Evolutionary conservation across 2,797 vertebrate species (phyloP), one percentile per base, ranked within the genome.

Genomic region (Hirundo rustica): DNA sequence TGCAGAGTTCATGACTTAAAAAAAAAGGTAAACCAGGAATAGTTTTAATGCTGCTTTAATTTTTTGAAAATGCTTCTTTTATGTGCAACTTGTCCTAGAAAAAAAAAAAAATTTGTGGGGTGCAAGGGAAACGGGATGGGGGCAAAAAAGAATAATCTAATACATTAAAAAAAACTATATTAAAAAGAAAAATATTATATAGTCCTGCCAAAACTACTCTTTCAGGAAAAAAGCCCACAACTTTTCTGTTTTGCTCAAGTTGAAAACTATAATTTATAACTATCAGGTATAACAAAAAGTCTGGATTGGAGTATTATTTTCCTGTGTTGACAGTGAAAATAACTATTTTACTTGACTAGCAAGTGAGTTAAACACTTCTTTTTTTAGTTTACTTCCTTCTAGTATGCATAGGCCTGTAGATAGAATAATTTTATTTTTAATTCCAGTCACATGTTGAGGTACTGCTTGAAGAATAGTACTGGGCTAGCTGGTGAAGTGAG

Each of bases 21-120:
- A 81, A 10, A 68, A 89, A 5, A 16, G 7, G 7, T n/a, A 67
- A 72, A 18, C 47, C 14, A 67, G 25, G 53, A 74, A 61, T 57
- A 13, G 5, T 9, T 20, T 44, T 68, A 50, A 40, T 68, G 29
- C 26, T 50, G 12, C 27, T 89, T 58, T 38, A 57, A 8, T 50
- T 26, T 61, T 94, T 85, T 75, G 9, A 61, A 74, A 78, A n/a
- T n/a, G 5, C 5, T n/a, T 55, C 74, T 57, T 66, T 44, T 18
- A 32, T 0, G 0, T 68, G 21, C 53, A 78, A 60, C 5, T 20
- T 79, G 8, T 42, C 17, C 8, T 48, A 7, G 2, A 0, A 11
- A 40, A 27, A 16, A 16, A 25, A 32, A 16, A 38, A 38, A 38
- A 38, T n/a, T 10, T 2, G 3, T 2, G 8, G 0, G 1, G 1